A percentile compares a stretch with the other conserved stretches of the same genome.
phyloP scores from a whole-genome alignment of 2,797 vertebrate genomes.

The Phrynocephalus guinanensis region DNA sequence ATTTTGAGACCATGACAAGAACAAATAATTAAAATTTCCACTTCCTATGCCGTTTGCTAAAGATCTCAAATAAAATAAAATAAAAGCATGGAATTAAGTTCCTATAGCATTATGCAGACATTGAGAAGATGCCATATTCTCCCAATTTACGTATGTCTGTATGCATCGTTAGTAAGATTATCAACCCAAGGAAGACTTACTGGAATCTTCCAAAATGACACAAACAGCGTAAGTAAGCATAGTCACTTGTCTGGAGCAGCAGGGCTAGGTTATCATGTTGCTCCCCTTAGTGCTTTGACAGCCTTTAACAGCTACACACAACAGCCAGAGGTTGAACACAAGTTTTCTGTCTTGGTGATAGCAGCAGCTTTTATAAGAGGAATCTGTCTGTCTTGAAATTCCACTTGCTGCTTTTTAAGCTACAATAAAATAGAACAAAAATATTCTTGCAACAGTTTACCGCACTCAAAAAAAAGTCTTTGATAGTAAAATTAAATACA shows the following conservation, averaged over 20 bases:
- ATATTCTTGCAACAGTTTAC: background rate
- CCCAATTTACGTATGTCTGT: background rate
- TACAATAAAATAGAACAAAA: background rate
- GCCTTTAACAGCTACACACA: background rate
- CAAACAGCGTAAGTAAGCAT: background rate
- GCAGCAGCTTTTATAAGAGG: background rate
- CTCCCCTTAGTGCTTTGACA: background rate
- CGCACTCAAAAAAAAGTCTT: background rate
- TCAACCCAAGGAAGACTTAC: background rate
- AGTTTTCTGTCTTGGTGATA: background rate
- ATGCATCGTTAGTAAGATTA: background rate
- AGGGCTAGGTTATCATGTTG: background rate
- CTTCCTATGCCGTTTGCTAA: constrained; percentile 7
- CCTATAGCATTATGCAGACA: constrained; percentile 46
- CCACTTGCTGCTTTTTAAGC: background rate
- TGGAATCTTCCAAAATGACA: background rate
- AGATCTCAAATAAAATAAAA: background rate
- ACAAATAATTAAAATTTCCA: constrained; percentile 35
- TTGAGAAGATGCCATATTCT: constrained; percentile 24
- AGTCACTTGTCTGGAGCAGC: background rate
- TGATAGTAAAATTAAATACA: background rate
- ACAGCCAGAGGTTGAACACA: background rate
- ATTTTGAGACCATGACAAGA: constrained; percentile 28
- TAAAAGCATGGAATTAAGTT: background rate
- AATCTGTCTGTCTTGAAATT: background rate